Percentiles rank a stretch among this genome's conserved stretches.
Evolutionary conservation across 2,797 vertebrate genomes (phyloP).

Genomic region (Pelodytes ibericus): DNA sequence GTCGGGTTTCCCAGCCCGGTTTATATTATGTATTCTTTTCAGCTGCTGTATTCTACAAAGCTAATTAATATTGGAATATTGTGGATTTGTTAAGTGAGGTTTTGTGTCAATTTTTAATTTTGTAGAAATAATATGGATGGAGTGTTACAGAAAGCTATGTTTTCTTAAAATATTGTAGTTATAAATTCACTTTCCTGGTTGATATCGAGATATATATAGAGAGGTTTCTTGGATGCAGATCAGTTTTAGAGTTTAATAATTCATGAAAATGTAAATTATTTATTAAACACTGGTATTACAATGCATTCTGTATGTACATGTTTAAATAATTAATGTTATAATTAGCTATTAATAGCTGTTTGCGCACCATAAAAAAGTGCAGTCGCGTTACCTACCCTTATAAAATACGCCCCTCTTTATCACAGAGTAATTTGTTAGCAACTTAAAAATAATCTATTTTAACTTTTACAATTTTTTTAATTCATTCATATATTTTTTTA

Average conservation of each 20-base stretch:
- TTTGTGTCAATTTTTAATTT: too few relatives aligned
- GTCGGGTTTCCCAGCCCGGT: too few relatives aligned
- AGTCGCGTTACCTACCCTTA: neutral
- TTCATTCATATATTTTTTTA: too few relatives aligned
- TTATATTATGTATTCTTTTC: too few relatives aligned
- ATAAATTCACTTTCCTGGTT: neutral
- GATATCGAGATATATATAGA: neutral
- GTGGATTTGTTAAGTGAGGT: too few relatives aligned
- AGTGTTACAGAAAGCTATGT: too few relatives aligned
- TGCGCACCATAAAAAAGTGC: neutral
- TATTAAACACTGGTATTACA: neutral
- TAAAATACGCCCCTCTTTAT: neutral
- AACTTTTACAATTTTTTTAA: too few relatives aligned
- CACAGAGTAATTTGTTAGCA: too few relatives aligned
- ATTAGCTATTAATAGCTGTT: slow-evolving; percentile 4
- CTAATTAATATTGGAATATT: too few relatives aligned
- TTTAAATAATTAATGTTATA: neutral
- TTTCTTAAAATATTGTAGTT: too few relatives aligned
- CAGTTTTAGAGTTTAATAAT: neutral
- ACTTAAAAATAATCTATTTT: neutral
- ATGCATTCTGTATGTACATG: neutral
- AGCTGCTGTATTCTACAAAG: too few relatives aligned
- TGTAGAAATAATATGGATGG: too few relatives aligned
- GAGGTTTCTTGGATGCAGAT: neutral
- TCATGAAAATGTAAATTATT: neutral